Evolutionary conservation across 2,113 vertebrate species (phyloP), one percentile per base, ranked within the genome.

Genomic region (Ivindomyrus marchei): DNA sequence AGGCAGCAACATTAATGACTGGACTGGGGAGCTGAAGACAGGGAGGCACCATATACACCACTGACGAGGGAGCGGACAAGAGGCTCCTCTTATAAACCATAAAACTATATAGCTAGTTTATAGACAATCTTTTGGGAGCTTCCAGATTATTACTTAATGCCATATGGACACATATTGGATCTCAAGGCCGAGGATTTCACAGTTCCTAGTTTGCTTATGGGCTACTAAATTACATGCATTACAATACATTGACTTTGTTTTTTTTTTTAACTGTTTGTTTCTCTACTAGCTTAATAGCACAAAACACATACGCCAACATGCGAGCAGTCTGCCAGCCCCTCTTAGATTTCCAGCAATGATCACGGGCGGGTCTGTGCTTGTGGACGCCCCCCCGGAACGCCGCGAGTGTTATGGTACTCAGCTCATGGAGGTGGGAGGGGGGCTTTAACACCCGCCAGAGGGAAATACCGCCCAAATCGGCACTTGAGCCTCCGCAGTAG

Each of bases 81-180:
- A 52, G 15, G 50, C 50, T 15, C 3, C 50, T 1, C 50, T 52
- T 50, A 3, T 53, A 53, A 53, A 53, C 53, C 19, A 7, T 56
- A 21, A 4, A 80, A 90, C 53, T 47, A 91, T 58, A 58, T 90
- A 45, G 77, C 42, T 9, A 83, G 77, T 42, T 66, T 66, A 66
- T 66, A 47, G 19, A 15, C 31, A 77, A 5, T 77, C 8, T 77
- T 70, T 77, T 39, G 74, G 74, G 74, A 77, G 15, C 36, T 77
- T 17, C n/a, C 74, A 42, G 4, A 39, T 77, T 77, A 77, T 42
- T 77, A 77, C 15, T 77, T 77, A 77, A 39, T 36, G 15, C 11
- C 31, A 77, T 77, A 39, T 42, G 31, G 74, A 77, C 15, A 42
- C 36, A 19, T 77, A 77, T 74, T 31, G 66, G 66, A 36, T 74